A percentile compares a stretch with the other conserved stretches of the same genome.
phyloP scores from a whole-genome alignment of 2,797 vertebrate genomes.

The Prionace glauca region DNA sequence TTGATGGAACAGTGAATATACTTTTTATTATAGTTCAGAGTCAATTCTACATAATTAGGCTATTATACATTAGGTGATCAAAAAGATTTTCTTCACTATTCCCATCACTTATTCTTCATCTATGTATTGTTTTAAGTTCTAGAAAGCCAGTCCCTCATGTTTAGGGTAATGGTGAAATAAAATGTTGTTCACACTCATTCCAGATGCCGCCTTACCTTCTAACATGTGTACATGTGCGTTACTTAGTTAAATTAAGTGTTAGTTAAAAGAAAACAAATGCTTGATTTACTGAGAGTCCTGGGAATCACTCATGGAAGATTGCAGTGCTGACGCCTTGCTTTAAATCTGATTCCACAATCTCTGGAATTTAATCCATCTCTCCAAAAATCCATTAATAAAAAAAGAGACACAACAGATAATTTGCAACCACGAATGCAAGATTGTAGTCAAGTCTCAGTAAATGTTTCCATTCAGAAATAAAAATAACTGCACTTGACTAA shows the following conservation, averaged over 20 bases:
- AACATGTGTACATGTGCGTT: background rate
- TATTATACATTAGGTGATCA: background rate
- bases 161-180: background rate
- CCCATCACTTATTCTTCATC: background rate
- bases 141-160: background rate
- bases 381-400: background rate
- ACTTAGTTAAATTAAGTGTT: background rate
- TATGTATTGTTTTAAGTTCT: background rate
- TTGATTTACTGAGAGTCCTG: background rate
- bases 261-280: background rate
- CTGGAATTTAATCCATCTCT: background rate
- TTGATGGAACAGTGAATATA: background rate
- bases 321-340: background rate
- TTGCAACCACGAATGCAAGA: background rate
- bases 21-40: background rate
- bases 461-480: background rate
- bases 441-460: background rate
- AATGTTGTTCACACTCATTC: background rate
- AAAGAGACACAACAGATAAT: background rate
- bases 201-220: background rate
- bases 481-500: background rate
- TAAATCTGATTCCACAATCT: background rate
- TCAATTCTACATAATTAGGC: background rate
- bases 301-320: background rate
- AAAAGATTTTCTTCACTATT: background rate